Percentiles rank a stretch among this genome's conserved stretches.
These are phyloP conservation scores for Campoplex capitator DNA, from an alignment of 2,888 invertebrate species.

Conservation along the genomic window DNA sequence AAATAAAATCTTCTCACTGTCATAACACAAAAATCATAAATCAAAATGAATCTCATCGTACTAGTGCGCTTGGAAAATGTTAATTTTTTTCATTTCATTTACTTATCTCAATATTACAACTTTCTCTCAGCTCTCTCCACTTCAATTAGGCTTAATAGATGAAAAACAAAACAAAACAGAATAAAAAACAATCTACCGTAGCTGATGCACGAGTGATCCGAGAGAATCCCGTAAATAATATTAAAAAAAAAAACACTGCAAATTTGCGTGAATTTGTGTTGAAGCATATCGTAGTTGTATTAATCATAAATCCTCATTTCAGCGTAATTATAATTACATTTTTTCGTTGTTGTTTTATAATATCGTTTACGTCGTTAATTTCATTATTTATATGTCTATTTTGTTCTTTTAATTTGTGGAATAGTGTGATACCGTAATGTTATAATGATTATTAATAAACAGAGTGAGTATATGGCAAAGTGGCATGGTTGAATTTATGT, in stretches of 20 bases:
- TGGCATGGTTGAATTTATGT: constrained; percentile 65
- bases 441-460: constrained; percentile 37
- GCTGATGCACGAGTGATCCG: constrained; percentile 61
- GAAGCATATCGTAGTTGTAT: constrained; percentile 64
- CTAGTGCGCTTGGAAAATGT: not conserved
- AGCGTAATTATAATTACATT: constrained; percentile 50
- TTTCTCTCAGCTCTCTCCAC: constrained; percentile 6
- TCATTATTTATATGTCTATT: not conserved
- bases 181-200: constrained; percentile 6
- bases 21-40: not conserved
- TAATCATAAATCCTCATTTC: constrained; percentile 48
- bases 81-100: not conserved
- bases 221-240: constrained; percentile 37
- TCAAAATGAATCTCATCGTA: not conserved
- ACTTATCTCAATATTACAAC: no score
- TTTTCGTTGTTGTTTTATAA: constrained; percentile 16
- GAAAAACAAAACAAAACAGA: not conserved
- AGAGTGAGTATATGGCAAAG: constrained; percentile 46
- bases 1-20: not conserved
- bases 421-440: constrained; percentile 32
- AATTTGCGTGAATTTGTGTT: constrained; percentile 61
- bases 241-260: constrained; percentile 23
- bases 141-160: not conserved
- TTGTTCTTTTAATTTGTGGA: constrained; percentile 28
- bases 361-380: constrained; percentile 46